phyloP scores from a whole-genome alignment of 2,888 invertebrate species.

The Plagodis dolabraria region DNA sequence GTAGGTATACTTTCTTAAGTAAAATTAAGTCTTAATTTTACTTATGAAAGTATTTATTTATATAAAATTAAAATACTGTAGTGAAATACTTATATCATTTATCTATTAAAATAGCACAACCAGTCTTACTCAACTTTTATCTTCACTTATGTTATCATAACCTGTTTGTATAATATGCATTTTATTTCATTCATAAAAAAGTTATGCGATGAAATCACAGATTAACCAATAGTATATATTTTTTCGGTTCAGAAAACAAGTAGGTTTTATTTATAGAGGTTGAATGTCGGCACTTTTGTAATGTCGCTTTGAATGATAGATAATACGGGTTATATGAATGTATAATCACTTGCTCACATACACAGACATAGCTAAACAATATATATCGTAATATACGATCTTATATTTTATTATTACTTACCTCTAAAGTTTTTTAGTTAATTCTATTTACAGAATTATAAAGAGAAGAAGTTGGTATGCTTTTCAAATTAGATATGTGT shows the following conservation, averaged over 20 bases:
- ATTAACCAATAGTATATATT: background rate
- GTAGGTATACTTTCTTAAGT: too few relatives aligned
- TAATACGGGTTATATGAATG: conserved; percentile 1
- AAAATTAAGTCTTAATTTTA: too few relatives aligned
- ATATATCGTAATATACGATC: too few relatives aligned
- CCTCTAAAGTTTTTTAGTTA: too few relatives aligned
- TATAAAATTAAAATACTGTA: too few relatives aligned
- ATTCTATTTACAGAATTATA: too few relatives aligned
- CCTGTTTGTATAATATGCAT: conserved; percentile 6
- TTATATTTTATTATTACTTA: too few relatives aligned
- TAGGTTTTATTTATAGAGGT: background rate
- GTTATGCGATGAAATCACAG: background rate
- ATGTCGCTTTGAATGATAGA: conserved; percentile 18
- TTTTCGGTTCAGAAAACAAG: background rate
- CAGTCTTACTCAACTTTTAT: conserved; percentile 2
- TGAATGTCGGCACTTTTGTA: conserved; percentile 14
- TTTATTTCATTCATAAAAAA: conserved; percentile 12
- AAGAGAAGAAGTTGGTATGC: too few relatives aligned
- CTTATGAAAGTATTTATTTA: too few relatives aligned
- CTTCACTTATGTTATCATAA: background rate
- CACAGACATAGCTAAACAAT: too few relatives aligned
- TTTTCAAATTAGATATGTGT: too few relatives aligned
- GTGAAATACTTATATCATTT: too few relatives aligned
- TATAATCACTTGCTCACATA: background rate
- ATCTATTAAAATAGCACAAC: background rate